Evolutionary conservation across 2,888 invertebrate genomes (phyloP), one percentile per base, ranked within the genome.

Genomic region (Salticus scenicus): DNA sequence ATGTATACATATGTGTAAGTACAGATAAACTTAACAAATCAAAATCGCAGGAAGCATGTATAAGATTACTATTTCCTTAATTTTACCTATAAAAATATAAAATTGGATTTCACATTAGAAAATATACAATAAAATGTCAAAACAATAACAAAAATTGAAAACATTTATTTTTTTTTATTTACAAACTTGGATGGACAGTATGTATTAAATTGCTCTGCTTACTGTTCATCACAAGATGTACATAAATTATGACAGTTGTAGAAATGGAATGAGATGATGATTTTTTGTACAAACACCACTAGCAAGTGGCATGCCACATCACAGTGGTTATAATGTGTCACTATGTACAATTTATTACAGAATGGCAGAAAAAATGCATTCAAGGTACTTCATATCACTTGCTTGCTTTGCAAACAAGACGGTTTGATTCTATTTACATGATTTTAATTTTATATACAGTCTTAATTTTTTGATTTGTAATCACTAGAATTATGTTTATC

Each of bases 381-480:
- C 2, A 17, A 47, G 7, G 42, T 10, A 47, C 17, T 47, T 17
- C 5, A 37, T 47, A 47, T 47, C 47, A 57, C 24, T 57, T 57
- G 20, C 57, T 24, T 57, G 57, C 57, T 57, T 24, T 57, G 8
- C 12, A 57, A n/a, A 24, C 57, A 57, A 57, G 17, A 5, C 57
- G 7, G 1, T 17, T 57, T 57, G 24, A 57, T 57, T 57, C 24
- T 57, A 57, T 57, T 4, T 57, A 57, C 57, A 57, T 37, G 10
- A 20, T 47, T 47, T 5, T 10, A 20, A 20, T 24, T 24, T 24
- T 57, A 4, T 20, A 57, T 4, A 24, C 8, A 20, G 20, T 17
- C 24, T 70, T 66, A 77, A 30, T 84, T 84, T 69, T 84, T 84
- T 5, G 63, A 33, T 69, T 84, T 84, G n/a, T 84, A 77, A 57